Base-by-base conservation (phyloP, 2,888 invertebrate genomes). In the Metacarcinus magister region DNA sequence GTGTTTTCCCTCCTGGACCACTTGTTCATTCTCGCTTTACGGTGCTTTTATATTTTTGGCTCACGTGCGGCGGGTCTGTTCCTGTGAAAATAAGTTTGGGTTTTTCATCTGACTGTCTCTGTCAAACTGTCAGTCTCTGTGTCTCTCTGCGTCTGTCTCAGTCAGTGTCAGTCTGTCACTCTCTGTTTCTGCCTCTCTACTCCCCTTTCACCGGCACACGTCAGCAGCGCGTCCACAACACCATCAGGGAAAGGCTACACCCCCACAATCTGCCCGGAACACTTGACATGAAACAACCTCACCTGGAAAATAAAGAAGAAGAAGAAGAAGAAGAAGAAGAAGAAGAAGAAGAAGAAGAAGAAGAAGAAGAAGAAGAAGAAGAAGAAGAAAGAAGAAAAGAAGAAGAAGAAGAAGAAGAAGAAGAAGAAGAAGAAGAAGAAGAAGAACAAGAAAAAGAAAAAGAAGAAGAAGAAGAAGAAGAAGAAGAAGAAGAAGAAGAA, bases 121-220 rank as follows among this genome's bases (percentile, higher is more conserved):
- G 82, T 82, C 32, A 28, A 82, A 82, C 4, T 32, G 82, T 82
- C 82, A 82, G 82, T 82, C 82, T 13, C 32, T 32, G 32, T 82
- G 3, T 82, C 82, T 82, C 82, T 82, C 82, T 82, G 82, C 32
- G 82, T 82, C 82, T 13, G 82, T 82, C 82, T 82, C 28, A 32
- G 82, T 82, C 82, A 82, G 13, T 23, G 82, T 82, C 82, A 82
- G 82, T 82, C 28, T 82, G 82, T 82, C 82, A 82, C 32, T 82
- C 82, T 82, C 67, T 67, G 67, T 67, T 67, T 67, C 16, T 54
- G 23, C 67, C 67, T 67, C 82, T 82, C 32, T 82, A 10, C 32
- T 32, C 82, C 82, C 28, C 82, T 32, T 32, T 82, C 67, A n/a
- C 10, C 32, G 82, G 32, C 82, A 32, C 32, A 28, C 82, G 82